Evolutionary conservation across 1,140 invertebrate species (phyloP).

Genomic region (Planococcus citri): DNA sequence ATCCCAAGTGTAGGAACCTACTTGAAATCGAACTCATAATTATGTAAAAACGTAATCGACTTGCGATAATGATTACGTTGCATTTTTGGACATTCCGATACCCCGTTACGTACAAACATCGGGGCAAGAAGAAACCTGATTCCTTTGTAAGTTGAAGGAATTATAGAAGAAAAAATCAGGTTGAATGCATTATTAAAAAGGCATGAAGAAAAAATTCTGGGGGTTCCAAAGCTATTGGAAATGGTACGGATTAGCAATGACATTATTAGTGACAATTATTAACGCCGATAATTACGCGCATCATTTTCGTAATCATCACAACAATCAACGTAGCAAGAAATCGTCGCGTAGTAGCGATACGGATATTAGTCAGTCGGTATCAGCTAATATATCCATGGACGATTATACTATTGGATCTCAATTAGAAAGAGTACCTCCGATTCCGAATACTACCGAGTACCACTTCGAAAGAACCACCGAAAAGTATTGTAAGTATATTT

Average conservation of each 20-base stretch:
- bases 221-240: conserved; percentile 19
- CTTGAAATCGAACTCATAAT: no score
- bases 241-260: conserved; percentile 19
- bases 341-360: neutral
- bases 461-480: conserved; percentile 10
- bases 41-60: neutral
- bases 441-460: conserved; percentile 8
- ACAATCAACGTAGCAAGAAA: neutral
- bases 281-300: conserved; percentile 12
- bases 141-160: conserved; percentile 11
- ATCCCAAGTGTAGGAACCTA: no score
- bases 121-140: conserved; percentile 14
- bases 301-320: conserved; percentile 1
- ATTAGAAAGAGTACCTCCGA: conserved; percentile 6
- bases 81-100: conserved; percentile 12
- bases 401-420: conserved; percentile 4
- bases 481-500: conserved; percentile 11
- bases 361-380: neutral
- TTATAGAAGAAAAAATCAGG: conserved; percentile 8
- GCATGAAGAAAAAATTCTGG: conserved; percentile 20
- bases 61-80: conserved; percentile 10
- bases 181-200: conserved; percentile 17
- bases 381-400: conserved; percentile 12
- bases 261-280: conserved; percentile 16
- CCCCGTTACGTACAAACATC: conserved; percentile 9